A percentile compares a stretch with the other conserved stretches of the same genome.
Conservation (phyloP, 2,888 invertebrate genomes). For the Aethes cnicana region DNA sequence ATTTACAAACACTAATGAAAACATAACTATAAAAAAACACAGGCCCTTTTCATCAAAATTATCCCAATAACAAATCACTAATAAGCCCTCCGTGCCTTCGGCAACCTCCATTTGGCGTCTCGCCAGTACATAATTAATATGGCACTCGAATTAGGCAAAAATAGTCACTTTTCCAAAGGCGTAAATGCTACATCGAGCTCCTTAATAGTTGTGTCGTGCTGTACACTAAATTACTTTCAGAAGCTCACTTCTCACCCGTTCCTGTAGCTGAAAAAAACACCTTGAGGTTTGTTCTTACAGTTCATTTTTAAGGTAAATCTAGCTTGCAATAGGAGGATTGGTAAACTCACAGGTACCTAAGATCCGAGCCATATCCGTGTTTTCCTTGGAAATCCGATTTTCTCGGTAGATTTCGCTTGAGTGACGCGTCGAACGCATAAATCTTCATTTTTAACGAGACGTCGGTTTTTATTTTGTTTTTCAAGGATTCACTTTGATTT, state of each 20-base stretch:
- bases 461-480: slow-evolving; percentile 20
- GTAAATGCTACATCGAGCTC: too few relatives aligned
- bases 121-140: slow-evolving; percentile 3
- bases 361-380: slow-evolving; percentile 29
- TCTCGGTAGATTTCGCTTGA: slow-evolving; percentile 40
- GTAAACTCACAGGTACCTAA: slow-evolving; percentile 6
- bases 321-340: background rate
- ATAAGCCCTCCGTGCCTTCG: slow-evolving; percentile 12
- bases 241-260: slow-evolving; percentile 3
- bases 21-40: too few relatives aligned
- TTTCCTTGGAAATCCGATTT: slow-evolving; percentile 53
- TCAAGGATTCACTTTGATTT: slow-evolving; percentile 29
- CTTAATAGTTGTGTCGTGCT: too few relatives aligned
- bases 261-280: background rate
- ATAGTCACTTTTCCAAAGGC: too few relatives aligned
- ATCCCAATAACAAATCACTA: slow-evolving; percentile 25
- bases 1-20: slow-evolving; percentile 11
- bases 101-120: slow-evolving; percentile 19
- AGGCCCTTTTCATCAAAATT: slow-evolving; percentile 14
- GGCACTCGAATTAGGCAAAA: too few relatives aligned
- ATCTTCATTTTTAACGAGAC: slow-evolving; percentile 30
- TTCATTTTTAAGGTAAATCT: background rate
- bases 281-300: background rate
- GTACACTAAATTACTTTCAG: background rate
- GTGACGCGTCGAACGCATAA: slow-evolving; percentile 20